Conservation (phyloP, 2,888 invertebrate genomes). For the Trichopoda pennipes region DNA sequence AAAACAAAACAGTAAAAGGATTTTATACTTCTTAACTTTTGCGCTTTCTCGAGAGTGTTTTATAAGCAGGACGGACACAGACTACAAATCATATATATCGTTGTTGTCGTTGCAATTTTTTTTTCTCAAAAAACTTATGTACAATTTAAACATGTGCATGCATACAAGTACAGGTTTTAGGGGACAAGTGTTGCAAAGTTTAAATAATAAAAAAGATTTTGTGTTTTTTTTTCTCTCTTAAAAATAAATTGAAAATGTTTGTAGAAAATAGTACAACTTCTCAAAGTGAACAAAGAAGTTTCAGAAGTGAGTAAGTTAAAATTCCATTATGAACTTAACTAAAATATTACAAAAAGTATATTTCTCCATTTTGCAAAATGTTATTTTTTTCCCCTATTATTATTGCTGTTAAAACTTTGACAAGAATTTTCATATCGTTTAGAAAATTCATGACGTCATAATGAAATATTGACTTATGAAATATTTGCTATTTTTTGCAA, state of each 20-base stretch:
- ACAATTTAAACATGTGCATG: slow-evolving; percentile 32
- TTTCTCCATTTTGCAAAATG: slow-evolving; percentile 18
- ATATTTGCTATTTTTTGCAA: background rate
- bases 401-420: background rate
- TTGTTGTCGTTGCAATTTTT: background rate
- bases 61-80: slow-evolving; percentile 53
- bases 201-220: slow-evolving; percentile 47
- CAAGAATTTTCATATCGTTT: background rate
- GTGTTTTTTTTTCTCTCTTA: slow-evolving; percentile 29
- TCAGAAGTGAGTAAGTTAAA: slow-evolving; percentile 49
- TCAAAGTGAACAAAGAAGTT: slow-evolving; percentile 20
- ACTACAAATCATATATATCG: slow-evolving; percentile 41
- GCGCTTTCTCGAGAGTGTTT: slow-evolving; percentile 39
- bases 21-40: slow-evolving; percentile 41
- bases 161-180: slow-evolving; percentile 40
- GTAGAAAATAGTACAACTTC: slow-evolving; percentile 22
- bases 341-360: slow-evolving; percentile 11
- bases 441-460: background rate
- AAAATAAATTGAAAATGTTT: slow-evolving; percentile 57
- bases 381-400: slow-evolving; percentile 18
- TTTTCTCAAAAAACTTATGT: background rate
- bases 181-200: slow-evolving; percentile 54
- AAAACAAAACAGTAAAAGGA: slow-evolving; percentile 19
- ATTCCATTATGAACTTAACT: slow-evolving; percentile 49
- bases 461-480: background rate